phyloP scores from a whole-genome alignment of 1,140 invertebrate genomes.

The Drosophila watanabei region DNA sequence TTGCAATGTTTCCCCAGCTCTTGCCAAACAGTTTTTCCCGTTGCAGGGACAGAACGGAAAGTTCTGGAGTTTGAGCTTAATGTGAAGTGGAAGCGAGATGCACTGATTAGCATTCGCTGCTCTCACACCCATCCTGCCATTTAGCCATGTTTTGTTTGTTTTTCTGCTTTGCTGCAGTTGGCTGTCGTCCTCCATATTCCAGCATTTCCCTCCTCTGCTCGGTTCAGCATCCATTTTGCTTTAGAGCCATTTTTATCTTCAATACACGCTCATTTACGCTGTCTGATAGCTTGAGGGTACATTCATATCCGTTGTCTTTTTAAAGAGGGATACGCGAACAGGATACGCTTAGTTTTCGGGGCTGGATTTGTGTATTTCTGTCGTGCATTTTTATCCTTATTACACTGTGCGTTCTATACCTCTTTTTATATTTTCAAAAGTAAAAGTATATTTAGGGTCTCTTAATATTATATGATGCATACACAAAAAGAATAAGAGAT shows the following conservation, averaged over 20 bases:
- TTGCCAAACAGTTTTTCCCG: slow-evolving; percentile 69
- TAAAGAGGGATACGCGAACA: slow-evolving; percentile 34
- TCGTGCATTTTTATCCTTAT: slow-evolving; percentile 41
- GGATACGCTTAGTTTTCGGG: slow-evolving; percentile 33
- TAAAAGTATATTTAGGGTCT: not conserved
- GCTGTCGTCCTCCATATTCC: slow-evolving; percentile 18
- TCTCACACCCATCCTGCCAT: slow-evolving; percentile 54
- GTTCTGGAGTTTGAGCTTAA: slow-evolving; percentile 46
- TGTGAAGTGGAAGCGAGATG: slow-evolving; percentile 19
- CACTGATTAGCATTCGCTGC: slow-evolving; percentile 21
- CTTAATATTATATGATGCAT: not conserved
- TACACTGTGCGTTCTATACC: not conserved
- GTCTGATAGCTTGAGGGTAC: slow-evolving; percentile 80
- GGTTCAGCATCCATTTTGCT: slow-evolving; percentile 31
- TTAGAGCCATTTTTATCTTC: slow-evolving; percentile 69
- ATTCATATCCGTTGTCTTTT: slow-evolving; percentile 81
- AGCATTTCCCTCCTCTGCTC: slow-evolving; percentile 15
- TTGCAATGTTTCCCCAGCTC: slow-evolving; percentile 10
- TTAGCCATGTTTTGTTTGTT: slow-evolving; percentile 77
- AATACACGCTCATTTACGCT: slow-evolving; percentile 81
- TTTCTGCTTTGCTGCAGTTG: slow-evolving; percentile 57
- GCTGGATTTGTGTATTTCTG: slow-evolving; percentile 36
- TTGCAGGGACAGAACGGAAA: slow-evolving; percentile 60
- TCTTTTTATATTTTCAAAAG: not conserved
- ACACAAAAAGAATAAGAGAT: too few species aligned